Evolutionary conservation across 2,888 invertebrate genomes (phyloP).

Genomic region (Malthinus flaveolus): DNA sequence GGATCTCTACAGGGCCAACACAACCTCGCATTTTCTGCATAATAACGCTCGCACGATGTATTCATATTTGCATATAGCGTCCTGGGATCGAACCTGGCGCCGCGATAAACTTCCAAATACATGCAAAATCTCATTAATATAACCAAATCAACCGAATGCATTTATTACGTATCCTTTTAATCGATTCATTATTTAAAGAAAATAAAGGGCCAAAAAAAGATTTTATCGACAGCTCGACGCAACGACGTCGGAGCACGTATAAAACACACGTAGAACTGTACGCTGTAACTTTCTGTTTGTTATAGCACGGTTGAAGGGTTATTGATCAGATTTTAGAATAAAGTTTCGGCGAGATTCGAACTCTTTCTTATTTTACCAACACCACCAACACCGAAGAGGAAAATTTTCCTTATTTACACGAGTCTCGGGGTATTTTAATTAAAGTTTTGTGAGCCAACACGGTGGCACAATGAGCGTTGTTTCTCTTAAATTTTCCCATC

Average conservation of each 20-base stretch:
- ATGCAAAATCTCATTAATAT: slow-evolving; percentile 21
- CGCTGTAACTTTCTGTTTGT: slow-evolving; percentile 25
- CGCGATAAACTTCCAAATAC: slow-evolving; percentile 21
- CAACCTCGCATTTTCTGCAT: slow-evolving; percentile 31
- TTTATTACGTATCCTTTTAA: slow-evolving; percentile 1
- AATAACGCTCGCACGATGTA: slow-evolving; percentile 27
- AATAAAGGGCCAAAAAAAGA: slow-evolving; percentile 33
- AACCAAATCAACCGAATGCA: slow-evolving; percentile 8
- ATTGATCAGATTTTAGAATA: slow-evolving; percentile 14
- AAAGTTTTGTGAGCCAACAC: slow-evolving; percentile 19
- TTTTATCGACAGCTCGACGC: slow-evolving; percentile 29
- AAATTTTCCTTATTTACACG: slow-evolving; percentile 30
- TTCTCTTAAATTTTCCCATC: background rate
- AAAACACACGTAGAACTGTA: slow-evolving; percentile 34
- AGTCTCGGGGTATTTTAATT: slow-evolving; percentile 33
- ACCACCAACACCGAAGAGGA: slow-evolving; percentile 27
- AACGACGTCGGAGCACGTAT: slow-evolving; percentile 34
- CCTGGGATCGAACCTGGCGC: slow-evolving; percentile 21
- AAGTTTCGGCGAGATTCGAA: slow-evolving; percentile 18
- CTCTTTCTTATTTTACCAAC: slow-evolving; percentile 32
- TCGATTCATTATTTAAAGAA: slow-evolving; percentile 27
- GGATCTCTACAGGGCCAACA: slow-evolving; percentile 39
- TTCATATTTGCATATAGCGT: slow-evolving; percentile 26
- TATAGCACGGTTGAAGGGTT: slow-evolving; percentile 24
- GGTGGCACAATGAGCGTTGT: slow-evolving; percentile 1